phyloP scores from a whole-genome alignment of 2,113 vertebrate genomes.

The Callopanchax toddi region DNA sequence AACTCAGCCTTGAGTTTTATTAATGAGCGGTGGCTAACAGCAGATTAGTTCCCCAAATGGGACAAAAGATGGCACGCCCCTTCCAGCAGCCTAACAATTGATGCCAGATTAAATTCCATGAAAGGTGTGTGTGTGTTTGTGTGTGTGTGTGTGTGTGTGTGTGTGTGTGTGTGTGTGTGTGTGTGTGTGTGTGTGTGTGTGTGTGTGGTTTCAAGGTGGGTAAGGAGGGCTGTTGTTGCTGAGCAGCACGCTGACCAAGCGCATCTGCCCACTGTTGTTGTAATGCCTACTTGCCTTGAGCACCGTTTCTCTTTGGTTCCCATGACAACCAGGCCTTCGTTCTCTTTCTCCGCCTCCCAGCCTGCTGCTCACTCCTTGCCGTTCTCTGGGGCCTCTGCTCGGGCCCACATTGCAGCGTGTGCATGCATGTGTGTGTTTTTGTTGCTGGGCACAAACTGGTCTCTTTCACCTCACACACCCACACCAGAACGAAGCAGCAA shows the following conservation, averaged over 20 bases:
- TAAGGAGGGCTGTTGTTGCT: conserved; percentile 41
- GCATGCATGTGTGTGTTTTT: conserved; percentile 30
- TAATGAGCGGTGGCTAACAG: conserved; percentile 17
- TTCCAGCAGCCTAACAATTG: conserved; percentile 2
- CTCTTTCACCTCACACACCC: conserved; percentile 33
- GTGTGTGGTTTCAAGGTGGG: conserved; percentile 34
- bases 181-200: conserved; percentile 6
- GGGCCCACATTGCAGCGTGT: conserved; percentile 33
- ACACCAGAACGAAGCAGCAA: conserved; percentile 17
- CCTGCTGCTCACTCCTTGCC: conserved; percentile 58
- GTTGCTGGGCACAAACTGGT: conserved; percentile 34
- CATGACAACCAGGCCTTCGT: conserved; percentile 69
- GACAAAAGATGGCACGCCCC: conserved; percentile 30
- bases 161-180: conserved; percentile 7
- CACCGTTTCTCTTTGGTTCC: conserved; percentile 71
- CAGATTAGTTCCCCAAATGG: conserved; percentile 34
- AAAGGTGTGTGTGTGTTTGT: conserved; percentile 5
- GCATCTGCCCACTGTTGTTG: conserved; percentile 66
- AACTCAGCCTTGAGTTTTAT: conserved; percentile 13
- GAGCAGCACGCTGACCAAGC: conserved; percentile 55
- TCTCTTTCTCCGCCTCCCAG: conserved; percentile 58
- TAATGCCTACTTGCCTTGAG: conserved; percentile 66
- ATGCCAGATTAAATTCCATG: conserved; percentile 31
- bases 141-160: conserved; percentile 11
- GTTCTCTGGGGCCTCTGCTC: conserved; percentile 48